phyloP scores from a whole-genome alignment of 2,888 invertebrate species.

The Blera fallax region DNA sequence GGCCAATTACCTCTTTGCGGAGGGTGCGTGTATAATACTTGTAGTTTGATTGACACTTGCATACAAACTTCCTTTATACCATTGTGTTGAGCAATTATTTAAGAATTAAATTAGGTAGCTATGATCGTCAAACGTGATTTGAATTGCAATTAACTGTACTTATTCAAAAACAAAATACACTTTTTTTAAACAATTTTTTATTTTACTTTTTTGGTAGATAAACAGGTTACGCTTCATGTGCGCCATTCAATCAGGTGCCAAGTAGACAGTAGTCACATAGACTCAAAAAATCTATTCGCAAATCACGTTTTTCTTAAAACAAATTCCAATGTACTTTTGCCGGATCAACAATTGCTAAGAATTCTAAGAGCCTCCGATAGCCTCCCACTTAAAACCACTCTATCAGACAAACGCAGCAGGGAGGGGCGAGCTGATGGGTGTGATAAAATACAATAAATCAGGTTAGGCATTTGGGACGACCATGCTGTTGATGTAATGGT shows the following conservation, averaged over 20 bases:
- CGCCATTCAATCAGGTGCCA: not conserved
- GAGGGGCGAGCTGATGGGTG: not conserved
- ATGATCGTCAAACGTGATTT: not conserved
- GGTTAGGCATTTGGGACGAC: conserved; percentile 30
- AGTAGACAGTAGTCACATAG: not conserved
- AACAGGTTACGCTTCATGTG: not conserved
- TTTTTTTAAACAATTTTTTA: too few species aligned
- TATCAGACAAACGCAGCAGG: not conserved
- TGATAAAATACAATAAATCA: conserved; percentile 27
- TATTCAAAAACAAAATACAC: too few species aligned
- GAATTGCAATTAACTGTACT: too few species aligned
- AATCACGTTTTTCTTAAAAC: conserved; percentile 36
- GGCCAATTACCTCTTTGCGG: not conserved
- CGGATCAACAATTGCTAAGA: not conserved
- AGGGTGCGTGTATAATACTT: not conserved
- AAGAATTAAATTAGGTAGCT: not conserved
- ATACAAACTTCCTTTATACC: not conserved
- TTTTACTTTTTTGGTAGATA: not conserved
- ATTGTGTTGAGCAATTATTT: not conserved
- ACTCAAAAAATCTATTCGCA: conserved; percentile 20
- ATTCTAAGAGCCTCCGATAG: not conserved
- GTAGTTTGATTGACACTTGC: not conserved
- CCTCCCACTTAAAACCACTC: not conserved
- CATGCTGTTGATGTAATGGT: not conserved
- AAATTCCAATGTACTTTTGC: not conserved